Conservation (phyloP, 2,113 vertebrate genomes). For the Microcebus griseorufus region DNA sequence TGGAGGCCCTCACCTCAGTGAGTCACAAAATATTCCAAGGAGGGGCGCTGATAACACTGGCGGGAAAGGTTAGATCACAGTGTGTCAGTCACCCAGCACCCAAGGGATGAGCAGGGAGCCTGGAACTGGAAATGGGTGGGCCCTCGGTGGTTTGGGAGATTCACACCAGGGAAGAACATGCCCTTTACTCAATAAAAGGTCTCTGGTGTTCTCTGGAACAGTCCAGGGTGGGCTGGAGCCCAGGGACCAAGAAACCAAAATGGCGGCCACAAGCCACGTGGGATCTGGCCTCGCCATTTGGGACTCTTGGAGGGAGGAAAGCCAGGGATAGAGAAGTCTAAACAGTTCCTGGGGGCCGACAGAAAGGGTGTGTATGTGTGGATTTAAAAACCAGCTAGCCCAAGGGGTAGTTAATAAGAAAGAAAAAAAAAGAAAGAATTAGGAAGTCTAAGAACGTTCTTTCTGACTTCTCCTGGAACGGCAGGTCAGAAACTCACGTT, state of each 20-base stretch:
- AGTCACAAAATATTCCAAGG: not conserved
- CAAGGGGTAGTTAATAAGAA: not conserved
- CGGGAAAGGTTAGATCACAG: not conserved
- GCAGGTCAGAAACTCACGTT: not conserved
- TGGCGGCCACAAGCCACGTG: not conserved
- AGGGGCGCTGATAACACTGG: not conserved
- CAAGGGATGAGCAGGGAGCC: not conserved
- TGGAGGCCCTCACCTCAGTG: not conserved
- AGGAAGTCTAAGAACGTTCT: not conserved
- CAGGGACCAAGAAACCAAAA: constrained; percentile 10
- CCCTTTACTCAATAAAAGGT: not conserved
- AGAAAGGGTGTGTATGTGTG: too few relatives aligned
- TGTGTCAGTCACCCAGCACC: not conserved
- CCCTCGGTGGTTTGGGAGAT: not conserved
- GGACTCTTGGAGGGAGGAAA: not conserved
- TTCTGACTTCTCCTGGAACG: not conserved
- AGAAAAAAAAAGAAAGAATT: not conserved
- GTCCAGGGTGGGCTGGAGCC: not conserved
- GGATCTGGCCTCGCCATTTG: not conserved
- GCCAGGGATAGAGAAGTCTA: not conserved
- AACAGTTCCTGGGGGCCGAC: not conserved
- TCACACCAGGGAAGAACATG: not conserved
- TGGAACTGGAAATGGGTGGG: not conserved
- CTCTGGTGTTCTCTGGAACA: not conserved
- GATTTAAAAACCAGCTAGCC: not conserved